Evolutionary conservation across 2,888 invertebrate species (phyloP), one percentile per base, ranked within the genome.

Genomic region (Harmothoe impar): DNA sequence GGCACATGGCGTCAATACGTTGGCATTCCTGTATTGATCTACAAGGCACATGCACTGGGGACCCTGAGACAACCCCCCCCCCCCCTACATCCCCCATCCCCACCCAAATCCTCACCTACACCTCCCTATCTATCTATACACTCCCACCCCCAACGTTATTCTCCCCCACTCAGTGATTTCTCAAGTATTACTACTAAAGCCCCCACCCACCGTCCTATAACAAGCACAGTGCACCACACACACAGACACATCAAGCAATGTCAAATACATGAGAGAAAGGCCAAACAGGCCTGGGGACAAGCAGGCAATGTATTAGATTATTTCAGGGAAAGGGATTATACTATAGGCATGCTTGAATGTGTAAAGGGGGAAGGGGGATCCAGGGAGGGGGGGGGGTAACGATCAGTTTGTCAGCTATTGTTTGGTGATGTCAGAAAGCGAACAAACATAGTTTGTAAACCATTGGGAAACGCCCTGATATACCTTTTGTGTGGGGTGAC

Each of bases 11-110:
- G 31, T 77, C 77, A 25, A 77, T 77, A 77, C 77, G 77, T 31
- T 25, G 77, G 77, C 77, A 77, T 77, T 77, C 25, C 77, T 77
- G 25, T 77, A 77, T 77, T 29, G 77, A 77, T 77, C 29, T 77
- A 29, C 25, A 29, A 31, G 77, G 31, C 31, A n/a, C n/a, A 17
- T 77, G 77, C 77, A 31, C 77, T 31, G 29, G 25, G 31, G n/a
- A 25, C 62, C 62, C 62, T 25, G 77, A 31, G 5, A 17, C 77
- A 1, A 0, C 77, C 62, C 62, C 29, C 77, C 5, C 0, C 77
- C 3, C 17, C 77, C 5, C 68, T n/a, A 25, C n/a, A 12, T 25
- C 68, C 20, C 25, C 7, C 25, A 12, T 68, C 25, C 68, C 68
- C 68, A 20, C 17, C 68, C 68, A n/a, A n/a, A n/a, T 62, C 62